phyloP scores from a whole-genome alignment of 2,113 vertebrate genomes.

The Thryonomys swinderianus region DNA sequence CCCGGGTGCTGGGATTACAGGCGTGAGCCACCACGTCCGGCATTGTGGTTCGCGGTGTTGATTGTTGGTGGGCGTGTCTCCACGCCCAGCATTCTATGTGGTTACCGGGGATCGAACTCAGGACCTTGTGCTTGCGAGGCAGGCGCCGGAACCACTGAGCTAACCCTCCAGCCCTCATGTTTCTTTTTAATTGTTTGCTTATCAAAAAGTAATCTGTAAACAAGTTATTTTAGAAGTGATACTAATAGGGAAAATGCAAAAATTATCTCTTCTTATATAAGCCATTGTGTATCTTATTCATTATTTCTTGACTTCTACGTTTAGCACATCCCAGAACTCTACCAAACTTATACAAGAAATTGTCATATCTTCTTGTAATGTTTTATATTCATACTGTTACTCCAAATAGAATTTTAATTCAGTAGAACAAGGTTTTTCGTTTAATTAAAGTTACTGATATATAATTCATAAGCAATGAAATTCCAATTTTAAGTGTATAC shows the following conservation, averaged over 20 bases:
- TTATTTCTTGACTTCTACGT: conserved; percentile 17
- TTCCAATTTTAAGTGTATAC: neutral
- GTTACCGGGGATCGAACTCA: too few species aligned
- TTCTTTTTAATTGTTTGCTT: conserved; percentile 40
- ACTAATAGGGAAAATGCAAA: neutral
- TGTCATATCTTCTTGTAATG: neutral
- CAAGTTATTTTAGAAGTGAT: neutral
- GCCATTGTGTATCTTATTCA: neutral
- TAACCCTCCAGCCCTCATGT: too few species aligned
- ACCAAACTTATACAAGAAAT: conserved; percentile 16
- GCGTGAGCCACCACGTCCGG: too few species aligned
- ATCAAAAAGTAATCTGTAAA: conserved; percentile 12
- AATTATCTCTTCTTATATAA: neutral
- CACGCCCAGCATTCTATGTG: too few species aligned
- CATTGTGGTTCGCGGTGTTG: too few species aligned
- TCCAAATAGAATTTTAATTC: neutral
- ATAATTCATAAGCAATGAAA: neutral
- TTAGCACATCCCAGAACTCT: neutral
- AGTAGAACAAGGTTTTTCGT: neutral
- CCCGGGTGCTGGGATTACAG: too few species aligned
- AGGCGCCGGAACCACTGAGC: too few species aligned
- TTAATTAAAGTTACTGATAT: neutral
- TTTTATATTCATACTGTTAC: neutral
- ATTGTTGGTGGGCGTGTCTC: too few species aligned
- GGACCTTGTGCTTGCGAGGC: too few species aligned